Conservation (phyloP, 2,888 invertebrate genomes). For the Rugalucina vietnamica region DNA sequence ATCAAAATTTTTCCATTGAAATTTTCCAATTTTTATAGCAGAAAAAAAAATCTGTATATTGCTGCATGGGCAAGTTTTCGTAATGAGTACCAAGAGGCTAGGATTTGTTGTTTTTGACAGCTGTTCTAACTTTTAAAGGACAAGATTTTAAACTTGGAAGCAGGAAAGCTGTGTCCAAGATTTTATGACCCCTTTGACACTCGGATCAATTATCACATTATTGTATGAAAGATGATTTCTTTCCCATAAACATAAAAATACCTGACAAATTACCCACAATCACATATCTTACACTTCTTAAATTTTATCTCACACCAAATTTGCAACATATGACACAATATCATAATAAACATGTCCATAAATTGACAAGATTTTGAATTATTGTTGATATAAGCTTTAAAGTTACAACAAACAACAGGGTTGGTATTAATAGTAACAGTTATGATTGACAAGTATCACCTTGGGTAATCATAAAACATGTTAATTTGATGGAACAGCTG, state of each 20-base stretch:
- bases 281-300: conserved; percentile 4
- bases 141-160: too few species aligned
- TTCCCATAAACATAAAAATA: background rate
- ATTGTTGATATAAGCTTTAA: background rate
- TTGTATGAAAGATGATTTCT: background rate
- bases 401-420: background rate
- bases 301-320: background rate
- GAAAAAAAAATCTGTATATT: too few species aligned
- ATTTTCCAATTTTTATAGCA: too few species aligned
- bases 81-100: too few species aligned
- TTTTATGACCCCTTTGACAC: too few species aligned
- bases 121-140: too few species aligned
- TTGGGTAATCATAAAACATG: conserved; percentile 3
- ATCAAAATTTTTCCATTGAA: too few species aligned
- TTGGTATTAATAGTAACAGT: background rate
- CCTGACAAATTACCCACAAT: conserved; percentile 7
- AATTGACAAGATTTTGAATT: conserved; percentile 1
- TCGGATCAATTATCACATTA: too few species aligned
- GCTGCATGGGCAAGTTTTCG: too few species aligned
- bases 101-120: too few species aligned
- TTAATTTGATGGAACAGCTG: conserved; percentile 12
- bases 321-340: background rate
- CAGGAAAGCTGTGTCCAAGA: too few species aligned
- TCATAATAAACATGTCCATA: background rate
- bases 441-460: background rate